Base-by-base conservation (phyloP, 35 echinoderm and acorn worm species). In the Lytechinus variegatus region DNA sequence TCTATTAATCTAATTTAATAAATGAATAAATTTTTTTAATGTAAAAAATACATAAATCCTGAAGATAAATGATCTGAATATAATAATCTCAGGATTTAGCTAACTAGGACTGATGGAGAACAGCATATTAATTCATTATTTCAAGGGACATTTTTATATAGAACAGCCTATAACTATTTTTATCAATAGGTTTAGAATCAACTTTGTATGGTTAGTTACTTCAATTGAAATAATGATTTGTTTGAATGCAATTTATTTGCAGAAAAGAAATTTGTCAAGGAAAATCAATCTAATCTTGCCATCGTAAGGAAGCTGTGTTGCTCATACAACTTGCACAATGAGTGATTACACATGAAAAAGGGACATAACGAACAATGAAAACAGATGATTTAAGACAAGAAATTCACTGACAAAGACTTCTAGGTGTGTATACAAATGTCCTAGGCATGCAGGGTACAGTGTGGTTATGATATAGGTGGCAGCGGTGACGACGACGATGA, bases 401-500 rank as follows among this genome's bases (percentile, higher is more conserved):
- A 79, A 19, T 79, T 79, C 66, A 79, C 66, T 24, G 61, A 79
- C 66, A 79, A 71, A 24, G 66, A 79, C 66, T 79, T 79, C 66
- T 79, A 79, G 14, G 66, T 79, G 5, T 79, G 5, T 57, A 93
- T 55, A 54, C 57, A 27, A 93, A 93, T 93, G 92, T 93, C 52
- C 92, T 93, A 93, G 28, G 92, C 92, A 93, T 93, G 92, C 92
- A 93, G n/a, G 57, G 8, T 24, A 57, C 27, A 54, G 27, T 57
- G 53, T 27, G 92, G 92, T 93, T 93, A 93, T 93, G 92, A 55
- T 93, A 93, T 54, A 54, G 92, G 54, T 28, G 92, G 92, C 54
- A 93, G 53, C 11, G 92, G 53, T 54, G 92, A 93, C 27, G 92
- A 93, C 11, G 92, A 93, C 53, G 92, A 93, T 13, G 92, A 93